Evolutionary conservation across 1,140 invertebrate species (phyloP).

Genomic region (Paraescarpia echinospica): DNA sequence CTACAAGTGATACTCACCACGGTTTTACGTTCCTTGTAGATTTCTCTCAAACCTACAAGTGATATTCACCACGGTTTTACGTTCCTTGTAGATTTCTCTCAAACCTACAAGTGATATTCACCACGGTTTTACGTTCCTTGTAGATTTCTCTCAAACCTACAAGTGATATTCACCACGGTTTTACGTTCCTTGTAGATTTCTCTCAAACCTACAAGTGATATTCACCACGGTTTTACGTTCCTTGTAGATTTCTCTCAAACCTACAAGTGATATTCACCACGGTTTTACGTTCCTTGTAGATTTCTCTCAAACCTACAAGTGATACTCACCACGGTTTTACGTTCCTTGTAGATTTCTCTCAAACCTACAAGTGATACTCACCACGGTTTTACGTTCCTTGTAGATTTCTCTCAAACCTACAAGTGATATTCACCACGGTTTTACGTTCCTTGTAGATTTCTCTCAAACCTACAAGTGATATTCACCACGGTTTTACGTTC

Average conservation of each 20-base stretch:
- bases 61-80: conserved; percentile 42
- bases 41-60: conserved; percentile 35
- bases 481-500: no score
- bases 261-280: not conserved
- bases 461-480: no score
- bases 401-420: no score
- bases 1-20: not conserved
- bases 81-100: not conserved
- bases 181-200: conserved; percentile 32
- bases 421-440: no score
- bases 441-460: conserved; percentile 28
- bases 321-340: no score
- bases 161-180: not conserved
- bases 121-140: conserved; percentile 7
- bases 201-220: conserved; percentile 33
- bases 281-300: conserved; percentile 23
- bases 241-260: not conserved
- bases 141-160: conserved; percentile 35
- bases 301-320: no score
- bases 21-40: conserved; percentile 24
- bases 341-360: no score
- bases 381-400: no score
- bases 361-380: no score
- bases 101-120: not conserved
- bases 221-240: conserved; percentile 40